Conservation (phyloP, 2,888 invertebrate genomes). For the Spodoptera picta region DNA sequence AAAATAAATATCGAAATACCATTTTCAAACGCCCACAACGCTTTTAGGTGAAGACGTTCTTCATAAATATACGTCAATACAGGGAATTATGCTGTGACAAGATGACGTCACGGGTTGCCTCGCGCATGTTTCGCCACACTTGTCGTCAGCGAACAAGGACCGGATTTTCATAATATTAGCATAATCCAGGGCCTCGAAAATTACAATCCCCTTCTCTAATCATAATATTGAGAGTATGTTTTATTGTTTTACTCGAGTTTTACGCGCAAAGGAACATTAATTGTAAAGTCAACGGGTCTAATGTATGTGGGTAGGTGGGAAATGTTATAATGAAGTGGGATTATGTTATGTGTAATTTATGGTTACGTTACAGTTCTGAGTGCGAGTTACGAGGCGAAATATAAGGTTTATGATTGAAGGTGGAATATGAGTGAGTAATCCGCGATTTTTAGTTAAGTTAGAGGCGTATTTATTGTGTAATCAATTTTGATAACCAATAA, state of each 20-base stretch:
- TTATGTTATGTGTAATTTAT: slow-evolving; percentile 39
- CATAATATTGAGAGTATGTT: slow-evolving; percentile 60
- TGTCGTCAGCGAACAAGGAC: slow-evolving; percentile 61
- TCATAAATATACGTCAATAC: slow-evolving; percentile 53
- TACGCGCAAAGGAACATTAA: slow-evolving; percentile 51
- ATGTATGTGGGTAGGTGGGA: slow-evolving; percentile 45
- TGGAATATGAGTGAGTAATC: too few species aligned
- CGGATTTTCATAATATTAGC: slow-evolving; percentile 80
- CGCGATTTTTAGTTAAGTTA: too few species aligned
- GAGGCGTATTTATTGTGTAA: too few species aligned
- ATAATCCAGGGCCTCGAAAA: slow-evolving; percentile 71
- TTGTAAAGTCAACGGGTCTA: slow-evolving; percentile 55
- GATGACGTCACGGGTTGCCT: slow-evolving; percentile 64
- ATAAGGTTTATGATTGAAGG: slow-evolving; percentile 26
- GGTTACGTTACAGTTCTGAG: slow-evolving; percentile 1
- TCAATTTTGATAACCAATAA: too few species aligned
- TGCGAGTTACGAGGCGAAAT: slow-evolving; percentile 6
- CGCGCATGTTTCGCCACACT: slow-evolving; percentile 63
- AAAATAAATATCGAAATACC: too few species aligned
- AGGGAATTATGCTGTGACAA: slow-evolving; percentile 64
- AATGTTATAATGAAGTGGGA: slow-evolving; percentile 39
- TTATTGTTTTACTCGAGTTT: slow-evolving; percentile 56
- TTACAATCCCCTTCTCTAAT: slow-evolving; percentile 58
- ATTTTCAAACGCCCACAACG: too few species aligned
- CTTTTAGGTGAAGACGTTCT: slow-evolving; percentile 25